Evolutionary conservation across 2,888 invertebrate species (phyloP).

Genomic region (Drosophila cognata): DNA sequence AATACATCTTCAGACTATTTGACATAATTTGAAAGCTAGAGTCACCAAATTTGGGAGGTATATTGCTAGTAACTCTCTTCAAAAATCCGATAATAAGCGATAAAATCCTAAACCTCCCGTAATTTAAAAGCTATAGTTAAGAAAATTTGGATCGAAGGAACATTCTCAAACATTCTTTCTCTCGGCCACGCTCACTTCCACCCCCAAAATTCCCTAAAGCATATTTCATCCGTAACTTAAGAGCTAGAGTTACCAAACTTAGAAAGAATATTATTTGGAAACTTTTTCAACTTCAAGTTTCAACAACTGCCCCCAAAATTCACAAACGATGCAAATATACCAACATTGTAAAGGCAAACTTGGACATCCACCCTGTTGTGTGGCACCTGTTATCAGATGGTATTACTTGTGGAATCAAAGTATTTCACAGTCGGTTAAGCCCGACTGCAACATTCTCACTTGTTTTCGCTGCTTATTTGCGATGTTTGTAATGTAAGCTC

Average conservation of each 20-base stretch:
- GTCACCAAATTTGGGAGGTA: not conserved
- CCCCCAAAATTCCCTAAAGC: no score
- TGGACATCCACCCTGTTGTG: not conserved
- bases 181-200: no score
- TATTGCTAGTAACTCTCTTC: not conserved
- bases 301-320: no score
- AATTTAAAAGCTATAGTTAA: not conserved
- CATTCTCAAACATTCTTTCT: no score
- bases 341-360: not conserved
- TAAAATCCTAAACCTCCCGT: not conserved
- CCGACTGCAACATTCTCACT: not conserved
- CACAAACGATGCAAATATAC: no score
- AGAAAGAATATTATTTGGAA: not conserved
- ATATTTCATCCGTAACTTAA: not conserved
- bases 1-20: no score
- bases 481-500: slow-evolving; percentile 73
- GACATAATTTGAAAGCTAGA: not conserved
- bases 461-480: slow-evolving; percentile 5
- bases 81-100: not conserved
- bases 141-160: no score
- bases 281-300: not conserved
- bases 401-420: not conserved
- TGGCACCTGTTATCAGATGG: not conserved
- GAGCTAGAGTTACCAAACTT: no score
- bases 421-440: not conserved